Conservation (phyloP, 92 coral and sea anemone species). For the Epizoanthus fatuus region DNA sequence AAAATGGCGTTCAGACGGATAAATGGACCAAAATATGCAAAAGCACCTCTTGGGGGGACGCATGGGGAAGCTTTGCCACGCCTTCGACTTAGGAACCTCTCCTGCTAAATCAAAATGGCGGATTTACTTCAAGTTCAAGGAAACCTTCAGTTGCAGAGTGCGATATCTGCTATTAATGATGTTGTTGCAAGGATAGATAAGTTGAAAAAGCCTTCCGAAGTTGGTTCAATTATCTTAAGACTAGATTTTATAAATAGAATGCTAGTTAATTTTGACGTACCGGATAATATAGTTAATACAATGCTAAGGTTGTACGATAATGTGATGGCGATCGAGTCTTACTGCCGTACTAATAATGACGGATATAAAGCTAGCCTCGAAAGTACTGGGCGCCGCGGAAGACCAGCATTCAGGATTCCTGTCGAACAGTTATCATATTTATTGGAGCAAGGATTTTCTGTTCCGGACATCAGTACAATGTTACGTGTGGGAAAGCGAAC, state of each 20-base stretch:
- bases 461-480: constrained; percentile 48
- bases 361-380: constrained; percentile 51
- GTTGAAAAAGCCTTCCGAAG: constrained; percentile 9
- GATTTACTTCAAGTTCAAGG: too few relatives aligned
- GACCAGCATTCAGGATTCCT: constrained; percentile 71
- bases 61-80: too few relatives aligned
- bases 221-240: constrained; percentile 45
- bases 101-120: too few relatives aligned
- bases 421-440: constrained; percentile 64
- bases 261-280: constrained; percentile 61
- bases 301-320: constrained; percentile 44
- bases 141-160: constrained; percentile 16
- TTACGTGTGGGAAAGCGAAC: constrained; percentile 71
- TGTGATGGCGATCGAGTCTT: constrained; percentile 16
- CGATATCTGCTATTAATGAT: constrained; percentile 30
- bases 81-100: too few relatives aligned
- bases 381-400: constrained; percentile 62
- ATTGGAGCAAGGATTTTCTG: constrained; percentile 73
- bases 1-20: too few relatives aligned
- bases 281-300: constrained; percentile 59
- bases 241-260: constrained; percentile 59
- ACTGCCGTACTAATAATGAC: not conserved
- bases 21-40: too few relatives aligned
- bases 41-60: too few relatives aligned
- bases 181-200: constrained; percentile 41